Base-by-base conservation (phyloP, 2,113 vertebrate species). In the Heterocephalus glaber region DNA sequence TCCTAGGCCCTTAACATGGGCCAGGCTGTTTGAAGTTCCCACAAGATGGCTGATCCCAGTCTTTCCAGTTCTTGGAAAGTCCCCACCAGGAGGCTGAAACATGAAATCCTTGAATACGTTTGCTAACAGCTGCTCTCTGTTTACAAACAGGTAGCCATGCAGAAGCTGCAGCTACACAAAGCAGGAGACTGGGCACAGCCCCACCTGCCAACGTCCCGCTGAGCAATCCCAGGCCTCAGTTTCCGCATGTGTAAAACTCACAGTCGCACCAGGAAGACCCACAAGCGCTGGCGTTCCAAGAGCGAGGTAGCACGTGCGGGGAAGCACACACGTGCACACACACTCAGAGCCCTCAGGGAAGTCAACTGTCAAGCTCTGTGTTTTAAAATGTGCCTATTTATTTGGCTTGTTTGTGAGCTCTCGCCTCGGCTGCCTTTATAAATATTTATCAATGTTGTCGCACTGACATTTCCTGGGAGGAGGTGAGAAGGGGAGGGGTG, bases 361-460 rank as follows among this genome's bases (percentile, higher is more conserved):
- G 89, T 91, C 86, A 94, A 9, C 96, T 90, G 90, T 97, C 94
- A 93, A 89, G 95, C 66, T 10, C 44, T 16, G 80, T 82, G 84
- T 74, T 89, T 93, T 83, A 89, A 97, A 96, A 97, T 87, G 86
- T 80, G 72, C 87, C 90, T 83, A 80, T 92, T 97, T 97, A 95
- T 95, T 95, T 95, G 90, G 92, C 84, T 93, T 96, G 83, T 93
- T 93, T 95, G 94, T 3, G 2, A 14, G 3, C 82, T 49, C 14
- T 94, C 96, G 96, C 95, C 89, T 95, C 0, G 0, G 63, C 90
- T 95, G 95, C 86, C 96, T 97, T 97, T 93, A 96, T 97, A 95
- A 97, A 96, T 97, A 97, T 97, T 95, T 97, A 97, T 96, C 92
- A 74, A 1, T 96, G 95, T 96, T 96, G 95, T 86, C 35, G n/a